phyloP scores from a whole-genome alignment of 35 echinoderm and acorn worm genomes.

The Chiridota heheva region DNA sequence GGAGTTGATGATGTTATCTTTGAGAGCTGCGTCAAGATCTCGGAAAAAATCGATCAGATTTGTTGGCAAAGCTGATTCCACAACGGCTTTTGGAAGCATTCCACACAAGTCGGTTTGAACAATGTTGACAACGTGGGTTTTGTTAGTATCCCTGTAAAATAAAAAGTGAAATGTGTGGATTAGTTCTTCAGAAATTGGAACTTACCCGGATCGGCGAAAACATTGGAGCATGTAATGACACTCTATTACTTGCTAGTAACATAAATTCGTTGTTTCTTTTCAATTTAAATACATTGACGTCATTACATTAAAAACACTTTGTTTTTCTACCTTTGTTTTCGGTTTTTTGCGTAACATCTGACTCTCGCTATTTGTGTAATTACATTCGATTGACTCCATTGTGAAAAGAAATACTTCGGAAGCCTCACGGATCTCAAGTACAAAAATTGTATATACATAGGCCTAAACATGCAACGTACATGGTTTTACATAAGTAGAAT shows the following conservation, averaged over 20 bases:
- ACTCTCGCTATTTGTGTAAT: no score
- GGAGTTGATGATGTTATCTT: constrained; percentile 53
- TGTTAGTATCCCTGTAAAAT: constrained; percentile 71
- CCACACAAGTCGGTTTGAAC: constrained; percentile 90
- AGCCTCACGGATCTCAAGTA: no score
- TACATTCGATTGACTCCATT: no score
- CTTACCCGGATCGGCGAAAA: no score
- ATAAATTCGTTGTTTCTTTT: not conserved
- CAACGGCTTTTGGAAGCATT: constrained; percentile 84
- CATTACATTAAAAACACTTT: not conserved
- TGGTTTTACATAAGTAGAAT: no score
- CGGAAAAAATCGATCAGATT: constrained; percentile 94
- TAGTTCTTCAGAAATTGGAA: no score
- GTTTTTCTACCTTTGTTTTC: no score
- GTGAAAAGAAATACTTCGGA: no score
- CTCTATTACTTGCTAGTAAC: not conserved
- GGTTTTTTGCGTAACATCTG: no score
- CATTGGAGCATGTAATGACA: not conserved
- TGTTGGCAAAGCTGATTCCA: constrained; percentile 89
- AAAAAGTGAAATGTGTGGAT: not conserved
- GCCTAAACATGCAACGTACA: no score
- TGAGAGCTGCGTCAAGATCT: constrained; percentile 82
- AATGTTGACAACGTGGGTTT: constrained; percentile 80
- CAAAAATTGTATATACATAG: no score
- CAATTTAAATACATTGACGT: not conserved